Evolutionary conservation across 1,140 invertebrate genomes (phyloP).

Genomic region (Drosophila trapezifrons): DNA sequence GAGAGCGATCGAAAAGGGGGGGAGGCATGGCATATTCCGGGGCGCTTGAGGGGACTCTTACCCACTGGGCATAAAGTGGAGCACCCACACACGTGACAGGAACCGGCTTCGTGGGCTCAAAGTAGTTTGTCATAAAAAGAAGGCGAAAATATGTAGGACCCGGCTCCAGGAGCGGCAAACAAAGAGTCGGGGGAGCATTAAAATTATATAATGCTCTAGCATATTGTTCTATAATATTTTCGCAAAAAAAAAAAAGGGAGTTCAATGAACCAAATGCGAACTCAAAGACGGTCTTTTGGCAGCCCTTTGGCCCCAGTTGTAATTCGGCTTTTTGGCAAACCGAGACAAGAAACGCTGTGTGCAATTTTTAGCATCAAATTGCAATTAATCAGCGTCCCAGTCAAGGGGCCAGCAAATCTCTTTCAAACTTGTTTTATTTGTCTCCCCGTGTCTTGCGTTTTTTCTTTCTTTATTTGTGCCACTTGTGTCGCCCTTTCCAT

Average conservation of each 20-base stretch:
- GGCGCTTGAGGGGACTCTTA: conserved; percentile 12
- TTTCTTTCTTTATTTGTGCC: not conserved
- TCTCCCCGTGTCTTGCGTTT: conserved; percentile 2
- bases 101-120: conserved; percentile 29
- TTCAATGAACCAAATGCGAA: conserved; percentile 32
- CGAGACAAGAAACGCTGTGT: conserved; percentile 18
- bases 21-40: not conserved
- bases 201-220: conserved; percentile 44
- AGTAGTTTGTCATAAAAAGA: conserved; percentile 52
- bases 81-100: conserved; percentile 45
- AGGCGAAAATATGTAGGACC: conserved; percentile 3
- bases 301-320: conserved; percentile 26
- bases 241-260: conserved; percentile 5
- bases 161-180: not conserved
- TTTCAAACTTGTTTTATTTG: conserved; percentile 44
- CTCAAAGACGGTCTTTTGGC: conserved; percentile 13
- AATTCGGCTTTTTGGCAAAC: conserved; percentile 39
- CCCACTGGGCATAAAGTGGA: conserved; percentile 34
- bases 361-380: conserved; percentile 81
- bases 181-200: conserved; percentile 23
- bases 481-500: conserved; percentile 22
- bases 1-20: conserved; percentile 10
- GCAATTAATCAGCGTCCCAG: conserved; percentile 70
- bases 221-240: conserved; percentile 39
- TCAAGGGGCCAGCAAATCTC: conserved; percentile 40